Base-by-base conservation (phyloP, 2,797 vertebrate genomes). In the Argyrosomus regius region DNA sequence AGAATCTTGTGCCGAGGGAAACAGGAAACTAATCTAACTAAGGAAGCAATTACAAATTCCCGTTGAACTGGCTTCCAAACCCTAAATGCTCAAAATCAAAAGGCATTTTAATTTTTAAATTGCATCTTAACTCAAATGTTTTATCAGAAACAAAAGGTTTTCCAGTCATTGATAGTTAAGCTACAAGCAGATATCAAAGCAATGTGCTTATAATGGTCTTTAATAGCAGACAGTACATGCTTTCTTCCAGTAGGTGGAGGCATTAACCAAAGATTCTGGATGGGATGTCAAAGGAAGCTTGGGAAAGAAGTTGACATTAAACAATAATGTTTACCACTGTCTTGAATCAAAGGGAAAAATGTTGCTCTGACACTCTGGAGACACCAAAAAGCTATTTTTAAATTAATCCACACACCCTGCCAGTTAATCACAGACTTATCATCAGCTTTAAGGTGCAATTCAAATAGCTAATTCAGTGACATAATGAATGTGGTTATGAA, bases 191-290 rank as follows among this genome's bases (percentile, higher is more conserved):
- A 6, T 7, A 11, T 18, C n/a, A 62, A 20, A 17, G 14, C 2
- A 24, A 39, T 8, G 13, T 69, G 28, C 5, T 13, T 31, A 5
- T 14, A 8, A 16, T 49, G 24, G 16, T 3, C 9, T 17, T n/a
- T 8, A n/a, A 39, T 48, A 22, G 13, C 11, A 31, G n/a, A 59
- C 80, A 88, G 60, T 84, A 6, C 39, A 39, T 9, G 0, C 1
- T 14, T 76, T 87, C 4, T 2, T 81, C 92, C 93, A 93, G 54
- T 75, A 93, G 93, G 39, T 88, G 92, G 93, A 17, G 67, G 26
- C 75, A 89, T 91, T 81, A 49, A 71, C 78, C 71, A 82, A 88
- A 64, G 45, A 53, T 90, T 92, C 12, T 59, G n/a, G 1, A 24
- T 13, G 17, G 17, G 24, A 12, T 22, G 24, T 53, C 8, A n/a